Evolutionary conservation across 2,797 vertebrate species (phyloP), one percentile per base, ranked within the genome.

Genomic region (Vireo griseus): DNA sequence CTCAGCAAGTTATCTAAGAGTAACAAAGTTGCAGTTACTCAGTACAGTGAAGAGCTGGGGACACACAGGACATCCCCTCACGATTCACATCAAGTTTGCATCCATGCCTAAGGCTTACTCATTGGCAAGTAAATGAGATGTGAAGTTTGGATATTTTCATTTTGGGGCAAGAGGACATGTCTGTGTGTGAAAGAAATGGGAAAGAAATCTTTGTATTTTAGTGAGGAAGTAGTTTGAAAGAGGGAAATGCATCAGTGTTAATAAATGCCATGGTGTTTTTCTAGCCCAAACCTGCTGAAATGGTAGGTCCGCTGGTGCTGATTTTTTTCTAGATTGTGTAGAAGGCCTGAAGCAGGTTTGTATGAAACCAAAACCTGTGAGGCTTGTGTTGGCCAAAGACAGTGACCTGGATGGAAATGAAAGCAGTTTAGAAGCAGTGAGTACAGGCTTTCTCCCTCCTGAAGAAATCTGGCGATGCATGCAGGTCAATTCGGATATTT

Each of bases 101-200:
- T 47, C 96, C 31, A 5, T 96, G 94, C 98, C 98, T 97, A 97
- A 98, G 96, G 91, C 95, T 75, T 65, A 66, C 77, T 96, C 88
- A 86, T 35, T 95, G 82, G 51, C 91, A 86, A 86, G 90, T 68
- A n/a, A 92, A 75, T 18, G 67, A 95, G 80, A 88, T 92, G 79
- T 89, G 6, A 24, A 88, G 51, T 73, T 86, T 77, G 71, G 84
- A 16, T 82, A 29, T 91, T 95, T 92, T 95, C 85, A 26, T 90
- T 73, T 10, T 69, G 59, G 67, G 57, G 40, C 51, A 58, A 68
- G 74, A 89, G 68, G 84, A 71, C 51, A 28, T 85, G 82, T 76
- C 73, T 65, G 6, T 25, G 35, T 81, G 66, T 39, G 76, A 59
- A 90, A 59, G 77, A 81, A 90, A 75, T 73, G 37, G 71, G 84